Base-by-base conservation (phyloP, 2,113 vertebrate species). In the Forbesichthys agassizii region DNA sequence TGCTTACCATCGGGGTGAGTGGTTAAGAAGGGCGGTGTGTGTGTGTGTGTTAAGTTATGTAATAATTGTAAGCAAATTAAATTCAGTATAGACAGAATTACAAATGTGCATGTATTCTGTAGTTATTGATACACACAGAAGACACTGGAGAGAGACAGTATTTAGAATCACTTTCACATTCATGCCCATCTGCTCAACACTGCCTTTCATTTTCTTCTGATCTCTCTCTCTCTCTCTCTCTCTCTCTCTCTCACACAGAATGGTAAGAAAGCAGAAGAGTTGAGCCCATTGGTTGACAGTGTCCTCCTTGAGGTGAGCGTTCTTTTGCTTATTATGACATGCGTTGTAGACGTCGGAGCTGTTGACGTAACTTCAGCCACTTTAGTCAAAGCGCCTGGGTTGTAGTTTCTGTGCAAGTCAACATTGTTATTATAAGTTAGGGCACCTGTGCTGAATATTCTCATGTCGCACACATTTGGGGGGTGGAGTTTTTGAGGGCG, bases 1-100 rank as follows among this genome's bases (percentile, higher is more conserved):
- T 99, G 84, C 94, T 96, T 69, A 73, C 88, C 56, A 85, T 92
- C 79, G 98, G 96, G 95, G 97, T 99, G 93, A 92, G 96, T 74
- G 33, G 56, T 4, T 61, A 14, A 12, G 53, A 57, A 11, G 48
- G 33, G 72, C 18, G 69, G 54, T 42, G 27, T 64, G 62, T 74
- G 42, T 55, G 47, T 46, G 27, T 57, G 52, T 66, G 9, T 61
- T 9, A 11, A n/a, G 48, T 42, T 42, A 42, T 42, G 36, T 4
- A 42, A 8, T 42, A 42, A 42, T 33, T 46, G 11, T 46, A 33
- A 12, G 59, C 1, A 46, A 8, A 33, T 11, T 12, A 47, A n/a
- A 16, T 47, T 46, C 14, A 42, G 36, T 6, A 42, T 42, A 8
- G 36, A 36, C 11, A 27, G 16, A 11, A 4, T 4, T 60, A 14